Base-by-base conservation (phyloP, 2,797 vertebrate species). In the Champsocephalus esox region DNA sequence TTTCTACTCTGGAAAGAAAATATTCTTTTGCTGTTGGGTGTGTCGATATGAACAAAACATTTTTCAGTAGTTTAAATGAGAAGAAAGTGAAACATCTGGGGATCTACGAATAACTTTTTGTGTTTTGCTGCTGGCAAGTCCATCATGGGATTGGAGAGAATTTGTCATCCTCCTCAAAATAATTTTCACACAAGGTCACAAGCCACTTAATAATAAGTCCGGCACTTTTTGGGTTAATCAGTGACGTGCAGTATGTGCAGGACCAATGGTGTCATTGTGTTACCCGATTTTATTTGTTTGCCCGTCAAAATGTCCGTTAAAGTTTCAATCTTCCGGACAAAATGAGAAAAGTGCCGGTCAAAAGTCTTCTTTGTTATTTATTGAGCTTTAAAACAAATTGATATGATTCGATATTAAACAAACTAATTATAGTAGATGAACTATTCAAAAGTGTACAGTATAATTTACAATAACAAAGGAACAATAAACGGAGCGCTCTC, bases 21-120 rank as follows among this genome's bases (percentile, higher is more conserved):
- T 70, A 87, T 91, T 94, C 84, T 75, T 92, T 81, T 68, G 68
- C 79, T 74, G 67, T 72, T 75, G 84, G 89, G 87, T 84, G 92
- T 91, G 91, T 91, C 87, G 60, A 48, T 74, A 70, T 71, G 55
- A 87, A 80, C 49, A 76, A 80, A 88, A 75, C 51, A 58, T 81
- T 87, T 5, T 90, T 91, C 81, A 89, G 81, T 86, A 88, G 87
- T 84, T 81, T 49, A 75, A 70, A 66, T 77, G 60, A 75, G 49
- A 74, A 82, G 73, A 91, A 90, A 91, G 67, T 87, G 63, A 87
- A 88, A 87, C 75, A 62, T 81, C 77, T 46, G 48, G 55, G 60
- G 70, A 77, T 74, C 73, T 91, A 87, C 86, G 84, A 87, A 90
- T 87, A 87, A 85, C 65, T 65, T 69, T 73, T 72, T 83, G 67